Evolutionary conservation across 2,797 vertebrate species (phyloP), one percentile per base, ranked within the genome.

Genomic region (Thalassophryne amazonica): DNA sequence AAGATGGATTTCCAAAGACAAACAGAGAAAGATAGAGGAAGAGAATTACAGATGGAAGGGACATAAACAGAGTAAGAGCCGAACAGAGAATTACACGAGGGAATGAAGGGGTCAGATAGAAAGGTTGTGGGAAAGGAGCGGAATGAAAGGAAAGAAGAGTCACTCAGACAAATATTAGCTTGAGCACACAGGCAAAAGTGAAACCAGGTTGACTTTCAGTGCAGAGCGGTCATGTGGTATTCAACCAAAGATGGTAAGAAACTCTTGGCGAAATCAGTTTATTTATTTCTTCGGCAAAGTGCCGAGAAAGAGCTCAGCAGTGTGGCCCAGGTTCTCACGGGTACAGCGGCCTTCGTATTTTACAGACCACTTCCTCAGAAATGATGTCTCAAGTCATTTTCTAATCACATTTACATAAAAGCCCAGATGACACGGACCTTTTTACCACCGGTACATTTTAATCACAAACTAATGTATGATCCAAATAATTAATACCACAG

Each of bases 41-140:
- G 7, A 48, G 12, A 17, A 13, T 19, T 34, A 28, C 24, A 18
- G 51, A 64, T 21, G 32, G 2, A n/a, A 21, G 7, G 27, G 33
- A 52, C 49, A 53, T 14, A 23, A 43, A 50, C 25, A 42, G 13
- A 24, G 7, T 7, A n/a, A 39, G 32, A 24, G 15, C 6, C 48
- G 22, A 45, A 65, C 21, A 42, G n/a, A n/a, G n/a, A 72, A 48
- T 30, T 43, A 59, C 49, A 62, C 53, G 54, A 24, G 12, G 51
- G 57, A 67, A 20, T 31, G 28, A 35, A 18, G 41, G 48, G 70
- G 71, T 82, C 57, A 77, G 16, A 40, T 45, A 71, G 41, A 73
- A 51, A 54, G 80, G 70, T 66, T 76, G 81, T 86, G 76, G 74
- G 74, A 82, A 83, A 73, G n/a, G 72, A 64, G 33, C 67, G 42